Evolutionary conservation across 2,888 invertebrate species (phyloP).

Genomic region (Pandemis heparana): DNA sequence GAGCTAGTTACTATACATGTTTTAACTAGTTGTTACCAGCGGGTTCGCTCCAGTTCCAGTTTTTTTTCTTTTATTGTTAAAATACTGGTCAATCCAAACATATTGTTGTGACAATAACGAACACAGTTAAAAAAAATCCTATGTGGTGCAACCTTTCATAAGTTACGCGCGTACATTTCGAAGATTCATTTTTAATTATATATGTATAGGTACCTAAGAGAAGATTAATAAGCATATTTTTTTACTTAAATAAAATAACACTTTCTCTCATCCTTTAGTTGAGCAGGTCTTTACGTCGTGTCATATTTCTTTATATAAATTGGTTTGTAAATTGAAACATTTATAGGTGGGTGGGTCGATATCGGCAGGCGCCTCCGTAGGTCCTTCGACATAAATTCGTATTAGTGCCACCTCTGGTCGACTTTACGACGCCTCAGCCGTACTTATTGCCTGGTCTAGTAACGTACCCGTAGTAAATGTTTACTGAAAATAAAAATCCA

Average conservation of each 20-base stretch:
- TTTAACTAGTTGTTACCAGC: no score
- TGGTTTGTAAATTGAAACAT: slow-evolving; percentile 78
- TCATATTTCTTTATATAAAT: slow-evolving; percentile 49
- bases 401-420: slow-evolving; percentile 84
- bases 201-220: no score
- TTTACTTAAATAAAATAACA: no score
- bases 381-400: slow-evolving; percentile 83
- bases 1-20: no score
- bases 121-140: no score
- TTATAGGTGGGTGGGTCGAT: slow-evolving; percentile 78
- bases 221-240: not conserved
- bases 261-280: not conserved
- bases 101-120: no score
- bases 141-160: no score
- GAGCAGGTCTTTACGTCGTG: slow-evolving; percentile 11
- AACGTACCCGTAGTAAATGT: slow-evolving; percentile 70
- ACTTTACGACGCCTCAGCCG: slow-evolving; percentile 79
- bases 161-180: no score
- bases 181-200: no score
- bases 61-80: no score
- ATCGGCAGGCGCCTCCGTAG: slow-evolving; percentile 63
- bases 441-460: slow-evolving; percentile 76
- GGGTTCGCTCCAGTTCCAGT: no score
- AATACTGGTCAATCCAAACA: no score
- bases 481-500: slow-evolving; percentile 62